Evolutionary conservation across 2,113 vertebrate genomes (phyloP).

Genomic region (Urocynchramus pylzowi): DNA sequence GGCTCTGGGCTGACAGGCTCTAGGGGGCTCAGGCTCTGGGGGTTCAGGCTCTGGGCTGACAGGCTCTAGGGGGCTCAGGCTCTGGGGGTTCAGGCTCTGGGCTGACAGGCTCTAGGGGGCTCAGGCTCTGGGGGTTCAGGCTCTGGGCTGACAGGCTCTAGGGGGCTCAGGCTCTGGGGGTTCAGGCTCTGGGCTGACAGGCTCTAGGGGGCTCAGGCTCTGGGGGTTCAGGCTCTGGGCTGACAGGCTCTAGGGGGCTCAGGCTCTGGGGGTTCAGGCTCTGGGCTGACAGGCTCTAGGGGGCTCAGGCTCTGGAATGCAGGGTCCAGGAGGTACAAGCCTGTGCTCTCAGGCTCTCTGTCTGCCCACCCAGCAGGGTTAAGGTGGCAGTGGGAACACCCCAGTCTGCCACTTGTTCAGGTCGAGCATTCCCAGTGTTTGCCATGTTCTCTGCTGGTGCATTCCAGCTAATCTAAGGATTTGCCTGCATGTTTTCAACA

Average conservation of each 20-base stretch:
- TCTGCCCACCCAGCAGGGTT: neutral
- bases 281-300: neutral
- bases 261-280: neutral
- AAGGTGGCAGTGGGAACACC: fast-evolving
- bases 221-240: fast-evolving
- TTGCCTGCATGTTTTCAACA: neutral
- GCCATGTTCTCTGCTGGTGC: neutral
- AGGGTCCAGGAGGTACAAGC: fast-evolving
- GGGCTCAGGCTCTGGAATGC: neutral
- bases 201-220: no score
- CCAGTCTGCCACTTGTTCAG: fast-evolving
- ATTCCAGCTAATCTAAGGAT: neutral
- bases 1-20: no score
- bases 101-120: no score
- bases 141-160: no score
- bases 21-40: neutral
- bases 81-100: no score
- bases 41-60: neutral
- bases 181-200: neutral
- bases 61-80: no score
- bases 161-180: neutral
- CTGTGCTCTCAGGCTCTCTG: no score
- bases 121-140: neutral
- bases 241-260: neutral
- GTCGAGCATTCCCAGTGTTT: neutral